Evolutionary conservation across 92 coral and sea anemone species (phyloP).

Genomic region (Parazoanthus swiftii): DNA sequence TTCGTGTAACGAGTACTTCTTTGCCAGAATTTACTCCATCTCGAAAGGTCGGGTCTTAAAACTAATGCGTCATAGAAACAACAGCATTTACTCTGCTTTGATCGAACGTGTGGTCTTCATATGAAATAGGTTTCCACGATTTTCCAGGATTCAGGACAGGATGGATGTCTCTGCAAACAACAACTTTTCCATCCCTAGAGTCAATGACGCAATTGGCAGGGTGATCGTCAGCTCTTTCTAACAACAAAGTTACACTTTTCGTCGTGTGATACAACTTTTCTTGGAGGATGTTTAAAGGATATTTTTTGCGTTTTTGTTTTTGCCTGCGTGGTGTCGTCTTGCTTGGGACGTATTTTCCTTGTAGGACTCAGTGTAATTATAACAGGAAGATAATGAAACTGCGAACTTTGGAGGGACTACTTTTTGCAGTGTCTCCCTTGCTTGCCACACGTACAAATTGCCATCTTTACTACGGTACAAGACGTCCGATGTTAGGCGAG

Average conservation of each 20-base stretch:
- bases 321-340: conserved; percentile 43
- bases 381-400: conserved; percentile 54
- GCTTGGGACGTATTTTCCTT: neutral
- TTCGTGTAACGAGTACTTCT: no score
- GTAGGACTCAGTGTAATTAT: conserved; percentile 46
- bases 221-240: conserved; percentile 26
- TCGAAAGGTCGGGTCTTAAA: no score
- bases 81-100: conserved; percentile 41
- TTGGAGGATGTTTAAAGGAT: conserved; percentile 50
- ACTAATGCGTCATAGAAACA: conserved; percentile 13
- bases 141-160: conserved; percentile 50
- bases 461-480: conserved; percentile 37
- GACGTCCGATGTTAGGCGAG: conserved; percentile 47
- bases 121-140: conserved; percentile 36
- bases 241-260: conserved; percentile 51
- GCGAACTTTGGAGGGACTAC: conserved; percentile 41
- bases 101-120: conserved; percentile 36
- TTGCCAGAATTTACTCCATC: no score
- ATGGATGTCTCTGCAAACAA: conserved; percentile 55
- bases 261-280: conserved; percentile 37
- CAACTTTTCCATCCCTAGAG: conserved; percentile 55
- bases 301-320: conserved; percentile 52
- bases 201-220: conserved; percentile 39
- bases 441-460: conserved; percentile 47
- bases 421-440: conserved; percentile 42